Percentiles rank a stretch among this genome's conserved stretches.
phyloP scores from a whole-genome alignment of 2,113 vertebrate species.

The Columba livia region DNA sequence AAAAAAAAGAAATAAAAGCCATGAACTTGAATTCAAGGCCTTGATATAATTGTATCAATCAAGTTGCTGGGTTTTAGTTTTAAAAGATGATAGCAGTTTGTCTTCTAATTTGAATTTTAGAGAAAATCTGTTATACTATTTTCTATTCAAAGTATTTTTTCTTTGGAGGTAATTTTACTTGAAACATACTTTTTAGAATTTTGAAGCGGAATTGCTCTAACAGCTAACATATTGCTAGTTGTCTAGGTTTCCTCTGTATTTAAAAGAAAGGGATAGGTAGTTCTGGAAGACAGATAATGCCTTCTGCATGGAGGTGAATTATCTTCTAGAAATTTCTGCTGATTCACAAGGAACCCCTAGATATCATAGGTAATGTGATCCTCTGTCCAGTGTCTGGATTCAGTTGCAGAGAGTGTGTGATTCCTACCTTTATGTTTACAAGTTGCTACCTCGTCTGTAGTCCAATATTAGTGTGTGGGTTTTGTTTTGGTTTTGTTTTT shows the following conservation, averaged over 20 bases:
- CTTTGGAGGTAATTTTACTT: not conserved
- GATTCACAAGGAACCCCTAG: not conserved
- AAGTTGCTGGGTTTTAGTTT: not conserved
- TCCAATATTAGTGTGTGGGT: not conserved
- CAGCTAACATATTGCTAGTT: not conserved
- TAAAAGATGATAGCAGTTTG: not conserved
- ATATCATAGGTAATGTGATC: not conserved
- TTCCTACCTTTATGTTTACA: not conserved
- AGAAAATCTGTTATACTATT: not conserved
- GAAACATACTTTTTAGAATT: not conserved
- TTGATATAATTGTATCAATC: not conserved
- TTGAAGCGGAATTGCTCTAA: not conserved
- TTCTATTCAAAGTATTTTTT: not conserved
- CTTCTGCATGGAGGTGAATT: not conserved
- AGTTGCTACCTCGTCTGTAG: not conserved
- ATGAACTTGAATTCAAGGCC: not conserved
- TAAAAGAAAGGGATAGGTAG: not conserved
- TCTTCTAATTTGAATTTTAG: not conserved
- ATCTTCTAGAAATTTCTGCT: not conserved
- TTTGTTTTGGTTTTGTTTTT: not conserved
- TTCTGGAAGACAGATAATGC: not conserved
- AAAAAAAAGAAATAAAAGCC: not conserved
- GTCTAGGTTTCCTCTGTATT: not conserved
- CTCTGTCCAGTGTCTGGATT: not conserved
- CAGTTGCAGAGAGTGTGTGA: not conserved